Percentiles rank a stretch among this genome's conserved stretches.
phyloP scores from a whole-genome alignment of 1,140 invertebrate species.

The Bradysia coprophila region DNA sequence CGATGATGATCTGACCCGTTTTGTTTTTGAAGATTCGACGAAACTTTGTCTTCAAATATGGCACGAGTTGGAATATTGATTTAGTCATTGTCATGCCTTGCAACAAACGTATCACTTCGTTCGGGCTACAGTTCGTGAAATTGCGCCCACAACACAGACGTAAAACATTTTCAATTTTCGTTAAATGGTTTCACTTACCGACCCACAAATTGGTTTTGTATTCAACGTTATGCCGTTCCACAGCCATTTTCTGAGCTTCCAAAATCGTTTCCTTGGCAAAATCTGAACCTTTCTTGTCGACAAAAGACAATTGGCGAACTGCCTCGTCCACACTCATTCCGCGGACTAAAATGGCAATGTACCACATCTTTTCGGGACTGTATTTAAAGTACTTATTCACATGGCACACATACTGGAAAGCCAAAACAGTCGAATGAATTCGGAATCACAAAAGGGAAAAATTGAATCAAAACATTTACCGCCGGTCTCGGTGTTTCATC shows the following conservation, averaged over 20 bases:
- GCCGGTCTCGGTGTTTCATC: conserved; percentile 64
- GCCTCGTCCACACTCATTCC: conserved; percentile 91
- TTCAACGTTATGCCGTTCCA: conserved; percentile 83
- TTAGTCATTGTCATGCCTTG: too few species aligned
- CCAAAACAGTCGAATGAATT: conserved; percentile 10
- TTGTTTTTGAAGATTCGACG: too few species aligned
- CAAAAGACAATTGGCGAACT: conserved; percentile 71
- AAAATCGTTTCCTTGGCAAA: conserved; percentile 61
- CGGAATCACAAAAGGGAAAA: too few species aligned
- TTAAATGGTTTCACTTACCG: conserved; percentile 42
- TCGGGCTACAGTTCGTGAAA: too few species aligned
- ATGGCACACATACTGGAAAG: conserved; percentile 72
- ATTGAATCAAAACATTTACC: conserved; percentile 34
- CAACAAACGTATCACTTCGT: too few species aligned
- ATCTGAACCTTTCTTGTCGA: conserved; percentile 63
- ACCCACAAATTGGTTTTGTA: conserved; percentile 93
- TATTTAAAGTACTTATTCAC: conserved; percentile 71
- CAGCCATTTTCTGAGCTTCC: conserved; percentile 78
- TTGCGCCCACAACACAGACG: too few species aligned
- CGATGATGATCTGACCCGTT: too few species aligned
- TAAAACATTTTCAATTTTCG: too few species aligned
- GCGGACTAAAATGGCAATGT: conserved; percentile 64
- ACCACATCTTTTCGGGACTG: conserved; percentile 83
- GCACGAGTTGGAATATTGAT: too few species aligned
- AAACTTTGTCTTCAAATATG: too few species aligned